These are phyloP conservation scores for Theocolax elegans DNA, from an alignment of 1,140 invertebrate genomes.

Conservation along the genomic window DNA sequence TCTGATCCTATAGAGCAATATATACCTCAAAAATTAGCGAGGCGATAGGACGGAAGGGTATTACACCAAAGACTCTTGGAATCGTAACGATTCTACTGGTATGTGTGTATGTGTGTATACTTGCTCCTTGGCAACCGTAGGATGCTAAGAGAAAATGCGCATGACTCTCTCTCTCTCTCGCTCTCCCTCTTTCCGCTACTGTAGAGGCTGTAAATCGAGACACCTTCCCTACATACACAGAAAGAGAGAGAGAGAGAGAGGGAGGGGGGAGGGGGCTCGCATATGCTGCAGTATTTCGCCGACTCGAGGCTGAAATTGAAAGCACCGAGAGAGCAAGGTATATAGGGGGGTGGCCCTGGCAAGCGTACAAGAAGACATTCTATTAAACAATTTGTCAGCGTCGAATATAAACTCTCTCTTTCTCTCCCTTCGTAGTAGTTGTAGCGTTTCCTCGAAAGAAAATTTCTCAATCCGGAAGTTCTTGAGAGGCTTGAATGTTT, in stretches of 20 bases:
- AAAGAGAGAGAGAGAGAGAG: neutral
- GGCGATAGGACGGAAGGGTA: neutral
- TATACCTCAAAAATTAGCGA: constrained; percentile 9
- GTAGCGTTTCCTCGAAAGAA: no score
- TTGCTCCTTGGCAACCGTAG: no score
- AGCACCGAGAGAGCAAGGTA: neutral
- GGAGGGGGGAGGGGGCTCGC: neutral
- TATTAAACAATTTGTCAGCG: constrained; percentile 32
- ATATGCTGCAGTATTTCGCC: neutral
- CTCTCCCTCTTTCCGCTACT: no score
- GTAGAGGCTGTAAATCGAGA: neutral
- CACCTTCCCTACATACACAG: neutral
- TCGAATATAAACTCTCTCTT: constrained; percentile 6
- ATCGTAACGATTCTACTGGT: neutral
- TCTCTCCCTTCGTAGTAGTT: neutral
- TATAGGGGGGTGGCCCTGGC: constrained; percentile 4
- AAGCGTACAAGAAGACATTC: constrained; percentile 24
- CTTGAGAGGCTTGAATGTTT: no score
- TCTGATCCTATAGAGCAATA: no score
- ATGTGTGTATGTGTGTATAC: no score
- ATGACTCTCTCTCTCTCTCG: no score
- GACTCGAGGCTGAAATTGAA: constrained; percentile 19
- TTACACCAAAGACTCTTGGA: neutral
- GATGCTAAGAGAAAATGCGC: neutral
- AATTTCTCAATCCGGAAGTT: neutral